Percentiles rank a stretch among this genome's conserved stretches.
phyloP scores from a whole-genome alignment of 2,888 invertebrate genomes.

The Spicauda simplicius region DNA sequence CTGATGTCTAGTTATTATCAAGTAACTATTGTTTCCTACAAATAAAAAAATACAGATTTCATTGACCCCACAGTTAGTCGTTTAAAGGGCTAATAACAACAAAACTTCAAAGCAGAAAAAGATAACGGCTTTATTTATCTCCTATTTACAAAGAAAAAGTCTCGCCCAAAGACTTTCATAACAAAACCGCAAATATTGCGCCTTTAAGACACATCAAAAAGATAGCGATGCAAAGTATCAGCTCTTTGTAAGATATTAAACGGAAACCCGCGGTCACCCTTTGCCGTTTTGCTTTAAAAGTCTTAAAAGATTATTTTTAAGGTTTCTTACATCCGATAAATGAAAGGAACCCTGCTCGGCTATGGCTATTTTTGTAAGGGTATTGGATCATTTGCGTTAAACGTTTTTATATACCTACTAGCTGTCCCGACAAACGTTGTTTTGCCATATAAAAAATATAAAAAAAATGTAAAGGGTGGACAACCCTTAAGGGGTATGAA shows the following conservation, averaged over 20 bases:
- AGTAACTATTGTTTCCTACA: no score
- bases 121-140: neutral
- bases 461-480: no score
- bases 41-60: no score
- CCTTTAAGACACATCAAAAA: constrained; percentile 14
- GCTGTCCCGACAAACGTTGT: no score
- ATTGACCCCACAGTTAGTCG: no score
- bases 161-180: neutral
- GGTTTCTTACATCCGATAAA: no score
- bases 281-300: neutral
- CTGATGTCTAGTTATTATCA: no score
- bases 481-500: no score
- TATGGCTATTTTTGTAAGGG: no score
- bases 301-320: neutral
- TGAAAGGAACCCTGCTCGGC: neutral
- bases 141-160: neutral
- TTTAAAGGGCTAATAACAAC: neutral
- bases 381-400: no score
- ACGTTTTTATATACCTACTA: no score
- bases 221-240: constrained; percentile 3
- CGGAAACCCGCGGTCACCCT: neutral
- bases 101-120: neutral
- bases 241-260: constrained; percentile 9
- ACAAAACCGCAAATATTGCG: constrained; percentile 16
- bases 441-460: no score